phyloP scores from a whole-genome alignment of 2,888 invertebrate species.

The Platypus cylindrus region DNA sequence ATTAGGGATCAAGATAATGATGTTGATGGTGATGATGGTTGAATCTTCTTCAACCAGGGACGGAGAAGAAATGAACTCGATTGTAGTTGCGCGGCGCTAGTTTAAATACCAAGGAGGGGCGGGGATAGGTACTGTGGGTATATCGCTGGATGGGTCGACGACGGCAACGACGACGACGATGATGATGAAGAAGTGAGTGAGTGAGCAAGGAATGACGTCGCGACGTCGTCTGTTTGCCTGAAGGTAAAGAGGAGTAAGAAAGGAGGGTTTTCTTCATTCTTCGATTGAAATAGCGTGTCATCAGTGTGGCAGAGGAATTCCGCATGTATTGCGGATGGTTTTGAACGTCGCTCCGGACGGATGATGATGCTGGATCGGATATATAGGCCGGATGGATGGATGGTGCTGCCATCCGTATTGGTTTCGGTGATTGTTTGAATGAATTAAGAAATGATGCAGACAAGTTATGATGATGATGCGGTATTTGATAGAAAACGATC shows the following conservation, averaged over 20 bases:
- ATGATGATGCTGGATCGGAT: not conserved
- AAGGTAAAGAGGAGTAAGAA: slow-evolving; percentile 15
- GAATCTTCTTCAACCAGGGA: slow-evolving; percentile 20
- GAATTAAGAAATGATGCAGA: too few species aligned
- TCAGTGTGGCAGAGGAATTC: slow-evolving; percentile 11
- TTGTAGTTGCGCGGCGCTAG: slow-evolving; percentile 44
- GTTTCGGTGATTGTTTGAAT: not conserved
- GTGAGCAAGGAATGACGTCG: slow-evolving; percentile 10
- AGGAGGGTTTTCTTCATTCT: too few species aligned
- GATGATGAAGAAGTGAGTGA: slow-evolving; percentile 9
- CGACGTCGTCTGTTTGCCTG: slow-evolving; percentile 8
- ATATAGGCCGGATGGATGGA: slow-evolving; percentile 6
- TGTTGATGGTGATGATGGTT: too few species aligned
- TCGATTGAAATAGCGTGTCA: slow-evolving; percentile 6
- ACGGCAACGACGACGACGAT: slow-evolving; percentile 10
- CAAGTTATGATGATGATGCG: not conserved
- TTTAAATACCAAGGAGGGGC: slow-evolving; percentile 47
- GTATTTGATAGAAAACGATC: not conserved
- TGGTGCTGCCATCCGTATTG: slow-evolving; percentile 13
- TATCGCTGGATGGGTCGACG: not conserved
- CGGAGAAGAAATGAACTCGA: slow-evolving; percentile 47
- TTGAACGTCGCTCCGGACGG: not conserved
- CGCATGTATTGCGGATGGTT: slow-evolving; percentile 13
- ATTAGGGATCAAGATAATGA: too few species aligned
- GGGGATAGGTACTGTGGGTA: slow-evolving; percentile 39